phyloP scores from a whole-genome alignment of 2,797 vertebrate genomes.

The Malurus leucopterus region DNA sequence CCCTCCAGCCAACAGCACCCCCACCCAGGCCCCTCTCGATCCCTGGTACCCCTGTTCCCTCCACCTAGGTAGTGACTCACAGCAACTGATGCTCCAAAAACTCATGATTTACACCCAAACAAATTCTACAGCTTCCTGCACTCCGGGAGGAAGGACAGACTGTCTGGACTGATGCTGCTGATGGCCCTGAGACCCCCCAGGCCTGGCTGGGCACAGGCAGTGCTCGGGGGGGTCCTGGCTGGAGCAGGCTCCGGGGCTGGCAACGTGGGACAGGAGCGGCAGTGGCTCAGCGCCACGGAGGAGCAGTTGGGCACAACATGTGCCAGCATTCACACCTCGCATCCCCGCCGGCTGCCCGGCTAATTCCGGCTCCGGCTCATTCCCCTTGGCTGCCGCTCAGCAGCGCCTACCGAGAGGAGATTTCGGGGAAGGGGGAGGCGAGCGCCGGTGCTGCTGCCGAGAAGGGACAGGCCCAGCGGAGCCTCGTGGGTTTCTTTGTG shows the following conservation, averaged over 20 bases:
- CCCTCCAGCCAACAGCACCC: neutral
- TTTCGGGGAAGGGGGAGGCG: neutral
- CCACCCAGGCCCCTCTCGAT: fast-evolving
- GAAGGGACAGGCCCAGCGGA: neutral
- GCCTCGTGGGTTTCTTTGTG: neutral
- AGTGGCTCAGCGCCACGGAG: neutral
- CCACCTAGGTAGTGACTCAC: neutral
- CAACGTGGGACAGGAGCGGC: neutral
- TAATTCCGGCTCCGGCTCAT: neutral
- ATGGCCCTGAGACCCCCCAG: neutral
- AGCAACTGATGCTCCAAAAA: fast-evolving
- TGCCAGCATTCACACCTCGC: neutral
- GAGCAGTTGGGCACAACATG: slow-evolving; percentile 19
- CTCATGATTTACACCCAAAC: neutral
- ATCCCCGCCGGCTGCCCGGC: neutral
- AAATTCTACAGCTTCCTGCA: neutral
- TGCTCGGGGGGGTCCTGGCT: neutral
- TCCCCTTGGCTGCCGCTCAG: neutral
- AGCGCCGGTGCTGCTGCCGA: fast-evolving
- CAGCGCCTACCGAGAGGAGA: neutral
- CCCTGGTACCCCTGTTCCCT: neutral
- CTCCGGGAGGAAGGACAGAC: neutral
- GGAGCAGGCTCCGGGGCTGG: neutral
- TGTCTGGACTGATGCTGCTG: neutral
- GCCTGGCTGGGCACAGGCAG: fast-evolving